Evolutionary conservation across 2,888 invertebrate species (phyloP), one percentile per base, ranked within the genome.

Genomic region (Agriopis aurantiaria): DNA sequence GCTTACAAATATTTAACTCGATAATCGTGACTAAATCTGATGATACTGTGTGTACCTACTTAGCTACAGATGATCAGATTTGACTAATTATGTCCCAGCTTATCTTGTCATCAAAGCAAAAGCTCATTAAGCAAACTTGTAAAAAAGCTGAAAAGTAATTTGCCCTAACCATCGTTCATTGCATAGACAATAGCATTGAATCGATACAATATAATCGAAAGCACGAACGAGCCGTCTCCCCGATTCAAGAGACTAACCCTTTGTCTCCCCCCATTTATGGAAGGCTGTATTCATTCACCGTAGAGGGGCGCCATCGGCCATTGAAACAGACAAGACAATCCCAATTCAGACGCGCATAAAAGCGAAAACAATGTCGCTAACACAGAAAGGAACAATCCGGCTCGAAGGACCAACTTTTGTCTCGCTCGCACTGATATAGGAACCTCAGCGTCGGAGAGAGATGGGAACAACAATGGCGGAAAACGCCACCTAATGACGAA

Each of bases 401-500:
- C 88, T 87, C 90, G 85, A 83, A 93, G 92, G 92, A 93, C 91
- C 90, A 88, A 84, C 85, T 84, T 85, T 87, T 85, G 82, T 92
- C 91, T 85, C 88, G 72, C 85, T 91, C 87, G 71, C 81, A 75
- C 87, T 74, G 73, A 72, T 74, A 73, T 71, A 75, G 76, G 77
- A 70, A 58, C 71, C 46, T 57, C 68, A 69, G 48, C 76, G 85
- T 75, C 76, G 52, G 85, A 91, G 78, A 71, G 85, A 85, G 88
- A 91, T 77, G 80, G 84, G 76, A 77, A 85, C 86, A 90, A 93
- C 91, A 93, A 93, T 92, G 91, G 90, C 89, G 92, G 92, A 90
- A 92, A 93, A 90, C 92, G 92, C 92, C 91, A 91, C 91, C 94
- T 93, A 94, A 94, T 94, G 94, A 93, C 94, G 94, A 94, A 94